Conservation (phyloP, 2,113 vertebrate species). For the Pluvialis apricaria region DNA sequence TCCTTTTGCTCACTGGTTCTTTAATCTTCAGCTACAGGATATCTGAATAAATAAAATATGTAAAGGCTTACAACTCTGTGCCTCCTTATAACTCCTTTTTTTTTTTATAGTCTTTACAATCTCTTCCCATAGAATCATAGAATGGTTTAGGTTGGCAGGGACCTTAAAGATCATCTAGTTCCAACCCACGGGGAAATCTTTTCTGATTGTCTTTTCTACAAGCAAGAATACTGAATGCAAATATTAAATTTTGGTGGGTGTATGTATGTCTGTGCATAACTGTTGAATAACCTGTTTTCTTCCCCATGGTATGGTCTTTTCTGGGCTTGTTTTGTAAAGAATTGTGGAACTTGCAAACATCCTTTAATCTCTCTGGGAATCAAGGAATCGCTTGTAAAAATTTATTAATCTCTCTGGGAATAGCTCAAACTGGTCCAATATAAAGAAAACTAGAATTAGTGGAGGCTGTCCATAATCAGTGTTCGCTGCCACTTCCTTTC, state of each 20-base stretch:
- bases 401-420: not conserved
- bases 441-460: not conserved
- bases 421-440: not conserved
- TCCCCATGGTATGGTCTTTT: not conserved
- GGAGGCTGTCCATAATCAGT: not conserved
- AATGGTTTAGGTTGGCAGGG: too few species aligned
- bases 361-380: not conserved
- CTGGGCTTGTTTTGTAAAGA: not conserved
- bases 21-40: not conserved
- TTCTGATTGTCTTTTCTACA: not conserved
- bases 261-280: not conserved
- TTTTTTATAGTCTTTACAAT: not conserved
- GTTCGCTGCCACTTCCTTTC: not conserved
- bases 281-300: not conserved
- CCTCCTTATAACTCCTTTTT: not conserved
- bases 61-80: not conserved
- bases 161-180: too few species aligned
- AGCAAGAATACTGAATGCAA: not conserved
- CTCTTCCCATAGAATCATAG: not conserved
- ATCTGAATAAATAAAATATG: not conserved
- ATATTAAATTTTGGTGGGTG: not conserved
- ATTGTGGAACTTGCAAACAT: not conserved
- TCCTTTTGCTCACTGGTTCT: not conserved
- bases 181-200: not conserved
- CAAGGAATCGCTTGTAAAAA: not conserved